Evolutionary conservation across 2,113 vertebrate genomes (phyloP), one percentile per base, ranked within the genome.

Genomic region (Cryptotis parvus): DNA sequence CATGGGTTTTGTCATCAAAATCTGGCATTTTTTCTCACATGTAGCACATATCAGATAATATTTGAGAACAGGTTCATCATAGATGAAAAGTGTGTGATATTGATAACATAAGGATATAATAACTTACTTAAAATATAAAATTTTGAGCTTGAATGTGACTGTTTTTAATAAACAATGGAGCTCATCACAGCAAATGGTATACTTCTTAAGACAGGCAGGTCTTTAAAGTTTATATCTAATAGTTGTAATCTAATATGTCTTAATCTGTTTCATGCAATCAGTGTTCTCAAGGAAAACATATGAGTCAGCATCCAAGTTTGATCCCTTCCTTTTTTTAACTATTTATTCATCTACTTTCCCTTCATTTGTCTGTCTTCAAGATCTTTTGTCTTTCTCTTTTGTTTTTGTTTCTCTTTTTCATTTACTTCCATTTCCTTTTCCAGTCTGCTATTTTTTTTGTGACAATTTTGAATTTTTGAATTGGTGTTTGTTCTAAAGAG

Each of bases 11-110:
- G 0, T 31, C 69, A 88, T 66, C 27, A 85, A 75, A 66, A 82
- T 29, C 61, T 26, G 12, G 2, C 77, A 66, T 91, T 90, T 65
- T 85, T 77, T n/a, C 33, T 78, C 73, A 6, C 37, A 29, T 94
- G 39, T 45, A 31, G 49, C 29, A 45, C 14, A 35, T 9, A 65
- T 5, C 1, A 37, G 52, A 3, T 61, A 27, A 14, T 69, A 52
- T 58, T 68, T 39, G 63, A 58, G 55, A 58, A 58, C 18, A 24
- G 7, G 55, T 58, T 49, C 45, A 12, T 49, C 14, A 49, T 49
- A 49, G 45, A 49, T 49, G 81, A 33, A 24, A 73, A 87, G 26
- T 20, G 7, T n/a, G 18, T 31, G 26, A 66, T 35, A 5, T 9
- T 41, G 65, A 66, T 20, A 10, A 18, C 2, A 15, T 20, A 58